Evolutionary conservation across 53 echinoderm and acorn worm genomes (phyloP), one percentile per base, ranked within the genome.

Genomic region (Arbacia lixula): DNA sequence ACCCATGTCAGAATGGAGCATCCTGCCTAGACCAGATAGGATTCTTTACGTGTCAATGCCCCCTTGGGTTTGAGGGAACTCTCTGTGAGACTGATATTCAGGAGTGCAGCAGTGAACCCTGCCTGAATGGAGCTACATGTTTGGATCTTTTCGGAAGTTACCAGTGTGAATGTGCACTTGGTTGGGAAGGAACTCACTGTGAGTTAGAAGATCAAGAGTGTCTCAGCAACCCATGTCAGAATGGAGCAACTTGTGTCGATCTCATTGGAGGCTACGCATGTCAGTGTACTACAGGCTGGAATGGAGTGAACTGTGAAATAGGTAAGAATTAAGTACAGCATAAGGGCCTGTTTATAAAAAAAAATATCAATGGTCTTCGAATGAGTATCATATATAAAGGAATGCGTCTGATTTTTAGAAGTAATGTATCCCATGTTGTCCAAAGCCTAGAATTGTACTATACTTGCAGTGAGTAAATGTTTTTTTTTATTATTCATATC

Each of bases 1-100:
- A 85, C 31, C 93, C 93, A 20, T 93, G 93, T 54, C 67, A 62
- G 34, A 90, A 88, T 50, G 86, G 35, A 12, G 91, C 91, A 6
- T 83, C 86, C 8, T 93, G 93, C 38, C 3, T 78, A 2, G 88
- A 83, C 14, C 51, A 41, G 30, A 40, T 85, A 10, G 86, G 84
- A 60, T 68, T 34, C 37, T 68, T 84, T 22, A 38, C 84, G 17
- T 84, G 84, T 20, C 39, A 68, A 21, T 84, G 84, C 33, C 36
- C 73, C 57, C 42, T 46, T 32, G 85, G 85, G 1, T 85, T 58
- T 43, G 73, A 25, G 27, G 85, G 85, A 5, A 41, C 56, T 12
- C 33, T 72, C n/a, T 85, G 85, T 60, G 85, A 85, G 24, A 9
- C 21, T 33, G 73, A 85, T 1, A 43, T 85, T 17, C 30, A 72